Base-by-base conservation (phyloP, 92 coral and sea anemone genomes). In the Actinernus sp. region DNA sequence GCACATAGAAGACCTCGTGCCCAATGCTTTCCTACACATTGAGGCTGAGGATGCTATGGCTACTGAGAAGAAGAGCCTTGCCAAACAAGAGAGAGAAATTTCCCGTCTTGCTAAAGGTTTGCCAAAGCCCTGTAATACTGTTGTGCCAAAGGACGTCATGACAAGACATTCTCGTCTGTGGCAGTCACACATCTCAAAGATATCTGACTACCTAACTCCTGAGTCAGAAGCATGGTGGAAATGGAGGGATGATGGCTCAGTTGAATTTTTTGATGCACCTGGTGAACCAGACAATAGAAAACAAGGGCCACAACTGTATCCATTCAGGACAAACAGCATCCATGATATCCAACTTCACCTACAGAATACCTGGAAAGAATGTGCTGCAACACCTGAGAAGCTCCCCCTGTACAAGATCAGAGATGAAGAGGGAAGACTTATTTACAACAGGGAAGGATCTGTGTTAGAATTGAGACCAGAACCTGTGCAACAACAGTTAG, bases 161-260 rank as follows among this genome's bases (percentile, higher is more conserved):
- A 13, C 37, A 2, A 62, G 54, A 33, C 31, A 79, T 9, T 45
- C 74, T 4, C 50, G 47, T 26, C 79, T 70, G 22, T 79, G 64
- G 71, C 79, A 79, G 53, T 71, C 79, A 13, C 86, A 79, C 56
- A 47, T 79, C 17, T 47, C 36, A 34, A 53, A 65, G 16, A 79
- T 79, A 10, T 53, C 79, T 23, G 86, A 79, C 62, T 79, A 69
- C 48, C 71, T 79, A 38, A 46, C 55, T 51, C 51, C 62, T 49
- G 86, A 73, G 18, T 58, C 41, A 39, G 79, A 79, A 51, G 74
- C 53, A 20, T 78, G 86, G 91, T 85, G 91, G 82, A 39, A 53
- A 19, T 44, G 60, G 14, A 20, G 24, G 9, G 54, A 55, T 33
- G 79, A 81, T 34, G n/a, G n/a, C n/a, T 71, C 81, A 10, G 68